Base-by-base conservation (phyloP, 2,888 invertebrate species). In the Germaria angustata region DNA sequence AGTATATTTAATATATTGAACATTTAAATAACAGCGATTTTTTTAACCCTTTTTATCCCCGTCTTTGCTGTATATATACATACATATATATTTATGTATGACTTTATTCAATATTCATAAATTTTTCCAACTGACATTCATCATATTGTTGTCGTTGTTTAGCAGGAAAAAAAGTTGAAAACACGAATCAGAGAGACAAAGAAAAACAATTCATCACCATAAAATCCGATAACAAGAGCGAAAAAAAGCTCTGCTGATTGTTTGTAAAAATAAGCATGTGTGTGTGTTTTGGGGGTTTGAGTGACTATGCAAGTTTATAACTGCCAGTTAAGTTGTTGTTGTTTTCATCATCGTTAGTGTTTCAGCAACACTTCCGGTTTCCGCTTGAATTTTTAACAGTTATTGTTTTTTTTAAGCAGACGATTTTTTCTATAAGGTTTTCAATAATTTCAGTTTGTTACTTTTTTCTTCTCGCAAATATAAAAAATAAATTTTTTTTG, bases 351-450 rank as follows among this genome's bases (percentile, higher is more conserved):
- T 86, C 85, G 83, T 86, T 86, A 84, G 85, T 84, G 85, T 81
- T 84, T 81, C 84, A 84, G 83, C 84, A 85, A 86, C 87, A 87
- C 85, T 87, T 87, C 87, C 87, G 86, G 85, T 85, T 85, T 86
- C 85, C 86, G 86, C 80, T 84, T 81, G 78, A 84, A 80, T 78
- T 81, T 85, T 83, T 61, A 59, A 22, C 79, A 65, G 39, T 79
- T 76, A 49, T 63, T 65, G 53, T 76, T 72, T 75, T 78, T 59
- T 49, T 51, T 65, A 59, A 68, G 41, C 66, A 13, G 15, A 0
- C 15, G n/a, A 28, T 69, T 49, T 39, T 36, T 24, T 28, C 20
- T 65, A 49, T 36, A 44, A 36, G 32, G n/a, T 76, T 53, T 71
- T 81, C 39, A 49, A 51, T 75, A 57, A 68, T 75, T 79, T 73